Base-by-base conservation (phyloP, 2,113 vertebrate species). In the Sminthopsis crassicaudata region DNA sequence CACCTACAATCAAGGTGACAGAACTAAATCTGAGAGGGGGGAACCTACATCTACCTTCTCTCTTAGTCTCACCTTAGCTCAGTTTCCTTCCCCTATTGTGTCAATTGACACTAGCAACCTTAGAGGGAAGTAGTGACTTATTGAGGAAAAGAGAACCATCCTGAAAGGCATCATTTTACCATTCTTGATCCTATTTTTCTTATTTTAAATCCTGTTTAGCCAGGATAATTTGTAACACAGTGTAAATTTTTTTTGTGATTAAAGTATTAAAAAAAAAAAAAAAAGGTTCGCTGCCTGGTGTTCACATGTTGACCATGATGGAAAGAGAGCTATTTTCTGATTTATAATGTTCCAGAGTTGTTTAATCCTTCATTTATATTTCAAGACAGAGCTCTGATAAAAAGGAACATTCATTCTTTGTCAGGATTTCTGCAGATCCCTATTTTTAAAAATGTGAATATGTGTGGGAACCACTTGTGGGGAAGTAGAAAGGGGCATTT, bases 191-290 rank as follows among this genome's bases (percentile, higher is more conserved):
- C 93, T 94, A 93, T 23, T 97, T 96, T 96, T 94, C 57, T 84
- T 88, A 92, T 93, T 95, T 95, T 46, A 51, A 95, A 67, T 90
- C 53, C 91, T 48, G 60, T 60, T 97, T 95, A 94, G 90, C 91
- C 89, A 84, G 92, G 96, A 25, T 95, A 91, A 96, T 98, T 97
- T 96, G 92, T 94, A 94, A 94, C 90, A 96, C 96, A 95, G 91
- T 57, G 53, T 96, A 94, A 92, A 23, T 96, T 95, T 54, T 67
- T 55, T 67, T 93, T 93, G 48, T 92, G 89, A 96, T 97, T 92
- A 96, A 95, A 95, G 92, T 92, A 30, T 84, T 92, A 9, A 67
- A 60, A 60, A 60, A 60, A 60, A 60, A 67, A 0, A 67, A 94
- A 54, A 8, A 52, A 53, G n/a, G 51, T 76, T 97, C 95, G 88